phyloP scores from a whole-genome alignment of 2,113 vertebrate genomes.

The Melospiza melodia region DNA sequence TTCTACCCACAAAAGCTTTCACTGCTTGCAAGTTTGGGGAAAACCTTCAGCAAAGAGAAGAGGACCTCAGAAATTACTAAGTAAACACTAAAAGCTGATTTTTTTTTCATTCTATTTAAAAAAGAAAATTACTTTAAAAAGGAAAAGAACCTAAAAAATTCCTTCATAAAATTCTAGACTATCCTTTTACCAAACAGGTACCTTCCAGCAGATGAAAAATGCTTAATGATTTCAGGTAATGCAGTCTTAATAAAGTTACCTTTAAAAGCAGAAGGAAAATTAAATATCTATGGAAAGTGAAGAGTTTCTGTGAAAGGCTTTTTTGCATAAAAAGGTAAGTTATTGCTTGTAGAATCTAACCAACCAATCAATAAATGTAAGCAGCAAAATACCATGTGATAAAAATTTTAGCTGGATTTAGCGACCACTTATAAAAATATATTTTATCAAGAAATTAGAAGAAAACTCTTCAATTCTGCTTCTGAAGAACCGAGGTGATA shows the following conservation, averaged over 20 bases:
- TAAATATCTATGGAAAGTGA: not conserved
- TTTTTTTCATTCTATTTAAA: not conserved
- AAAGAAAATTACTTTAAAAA: not conserved
- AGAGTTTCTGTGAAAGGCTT: not conserved
- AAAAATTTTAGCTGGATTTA: not conserved
- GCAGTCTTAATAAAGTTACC: not conserved
- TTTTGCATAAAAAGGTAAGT: not conserved
- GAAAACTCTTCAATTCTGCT: not conserved
- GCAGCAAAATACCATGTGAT: not conserved
- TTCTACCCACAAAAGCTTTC: not conserved
- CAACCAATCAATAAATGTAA: not conserved
- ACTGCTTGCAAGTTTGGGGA: not conserved
- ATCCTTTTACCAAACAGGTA: not conserved
- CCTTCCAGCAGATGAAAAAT: not conserved
- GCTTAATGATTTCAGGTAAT: not conserved
- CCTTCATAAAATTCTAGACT: not conserved
- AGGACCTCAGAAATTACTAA: not conserved
- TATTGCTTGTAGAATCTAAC: not conserved
- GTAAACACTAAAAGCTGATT: fast-evolving
- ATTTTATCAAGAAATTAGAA: not conserved
- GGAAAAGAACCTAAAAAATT: not conserved
- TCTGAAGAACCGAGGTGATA: not conserved
- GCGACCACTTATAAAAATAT: not conserved
- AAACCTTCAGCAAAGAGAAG: not conserved
- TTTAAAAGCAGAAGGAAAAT: not conserved